A percentile compares a stretch with the other conserved stretches of the same genome.
Evolutionary conservation across 2,113 vertebrate genomes (phyloP).

Genomic region (Alectura lathami): DNA sequence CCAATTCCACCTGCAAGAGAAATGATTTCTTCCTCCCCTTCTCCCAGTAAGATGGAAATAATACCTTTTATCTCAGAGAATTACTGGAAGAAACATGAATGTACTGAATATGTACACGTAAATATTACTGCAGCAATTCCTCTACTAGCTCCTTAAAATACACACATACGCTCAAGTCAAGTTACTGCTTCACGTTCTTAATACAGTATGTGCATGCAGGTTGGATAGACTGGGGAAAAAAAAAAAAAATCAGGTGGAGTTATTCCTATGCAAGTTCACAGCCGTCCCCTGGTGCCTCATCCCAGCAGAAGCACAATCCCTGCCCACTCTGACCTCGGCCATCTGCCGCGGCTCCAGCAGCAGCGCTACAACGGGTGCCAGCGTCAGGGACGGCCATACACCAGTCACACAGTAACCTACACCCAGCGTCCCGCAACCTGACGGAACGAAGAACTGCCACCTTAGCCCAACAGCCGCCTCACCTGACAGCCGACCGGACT

Average conservation of each 20-base stretch:
- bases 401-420: constrained; percentile 45
- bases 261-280: background rate
- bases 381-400: background rate
- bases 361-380: background rate
- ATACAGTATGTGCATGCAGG: background rate
- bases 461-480: background rate
- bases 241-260: background rate
- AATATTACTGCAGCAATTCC: background rate
- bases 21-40: background rate
- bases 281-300: constrained; percentile 1
- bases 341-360: constrained; percentile 37
- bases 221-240: background rate
- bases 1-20: background rate
- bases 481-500: background rate
- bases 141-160: constrained; percentile 30
- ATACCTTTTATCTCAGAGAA: background rate
- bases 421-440: background rate
- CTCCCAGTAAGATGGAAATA: background rate
- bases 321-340: constrained; percentile 16
- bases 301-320: background rate
- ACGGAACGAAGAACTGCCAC: background rate
- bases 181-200: background rate
- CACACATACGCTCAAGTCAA: background rate
- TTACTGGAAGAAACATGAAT: background rate
- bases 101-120: background rate